Percentiles rank a stretch among this genome's conserved stretches.
phyloP scores from a whole-genome alignment of 2,113 vertebrate genomes.

The Tragelaphus buxtoni region DNA sequence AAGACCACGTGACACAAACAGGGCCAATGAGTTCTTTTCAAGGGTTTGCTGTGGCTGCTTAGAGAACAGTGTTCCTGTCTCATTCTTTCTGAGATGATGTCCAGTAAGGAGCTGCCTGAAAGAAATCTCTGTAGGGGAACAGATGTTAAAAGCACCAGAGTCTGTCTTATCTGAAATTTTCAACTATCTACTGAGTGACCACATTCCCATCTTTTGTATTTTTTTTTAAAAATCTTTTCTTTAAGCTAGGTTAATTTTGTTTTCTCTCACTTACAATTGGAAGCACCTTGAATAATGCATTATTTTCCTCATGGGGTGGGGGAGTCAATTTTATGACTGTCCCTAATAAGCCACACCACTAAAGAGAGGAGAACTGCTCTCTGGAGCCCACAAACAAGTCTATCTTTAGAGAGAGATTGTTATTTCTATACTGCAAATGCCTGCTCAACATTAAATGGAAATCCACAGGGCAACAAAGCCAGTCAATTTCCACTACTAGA shows the following conservation, averaged over 20 bases:
- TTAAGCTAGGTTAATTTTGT: background rate
- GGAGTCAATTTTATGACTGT: background rate
- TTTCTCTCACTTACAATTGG: background rate
- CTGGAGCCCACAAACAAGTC: background rate
- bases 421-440: background rate
- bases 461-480: background rate
- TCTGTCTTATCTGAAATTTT: background rate
- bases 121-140: background rate
- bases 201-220: background rate
- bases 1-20: background rate
- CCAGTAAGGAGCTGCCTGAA: background rate
- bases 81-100: background rate
- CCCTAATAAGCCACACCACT: background rate
- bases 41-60: background rate
- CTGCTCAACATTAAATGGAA: background rate
- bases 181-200: background rate
- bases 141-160: background rate
- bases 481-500: background rate
- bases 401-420: background rate
- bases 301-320: background rate
- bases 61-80: background rate
- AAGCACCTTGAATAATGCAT: background rate
- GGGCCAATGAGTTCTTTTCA: background rate
- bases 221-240: background rate
- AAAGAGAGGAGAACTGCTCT: background rate